Percentiles rank a stretch among this genome's conserved stretches.
Evolutionary conservation across 2,888 invertebrate species (phyloP).

Genomic region (Cremastobaeus sp.): DNA sequence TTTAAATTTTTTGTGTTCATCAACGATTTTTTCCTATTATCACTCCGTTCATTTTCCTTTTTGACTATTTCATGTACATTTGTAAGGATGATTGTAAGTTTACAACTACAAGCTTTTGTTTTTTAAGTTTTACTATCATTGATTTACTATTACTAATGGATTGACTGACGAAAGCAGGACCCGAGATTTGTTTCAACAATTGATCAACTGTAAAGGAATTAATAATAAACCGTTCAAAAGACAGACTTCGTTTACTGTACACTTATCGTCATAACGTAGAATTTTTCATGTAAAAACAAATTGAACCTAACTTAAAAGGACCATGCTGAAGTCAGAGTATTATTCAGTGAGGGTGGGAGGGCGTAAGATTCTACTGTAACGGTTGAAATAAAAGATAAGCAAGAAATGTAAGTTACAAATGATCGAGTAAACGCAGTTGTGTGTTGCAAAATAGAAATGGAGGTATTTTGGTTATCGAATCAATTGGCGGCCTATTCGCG

Average conservation of each 20-base stretch:
- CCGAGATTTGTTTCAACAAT: no score
- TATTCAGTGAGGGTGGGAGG: conserved; percentile 60
- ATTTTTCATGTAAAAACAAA: conserved; percentile 75
- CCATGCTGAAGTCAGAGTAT: conserved; percentile 68
- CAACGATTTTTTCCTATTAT: no score
- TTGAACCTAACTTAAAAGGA: conserved; percentile 74
- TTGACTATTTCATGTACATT: no score
- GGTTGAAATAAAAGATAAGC: neutral
- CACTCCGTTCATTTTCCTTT: no score
- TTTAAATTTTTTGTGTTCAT: no score
- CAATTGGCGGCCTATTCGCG: conserved; percentile 61
- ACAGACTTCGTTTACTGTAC: conserved; percentile 74
- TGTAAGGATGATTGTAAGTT: no score
- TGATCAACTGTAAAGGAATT: no score
- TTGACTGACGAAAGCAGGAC: no score
- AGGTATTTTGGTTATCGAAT: conserved; percentile 72
- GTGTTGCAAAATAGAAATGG: conserved; percentile 62
- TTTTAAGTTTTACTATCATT: no score
- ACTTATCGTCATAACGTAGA: conserved; percentile 77
- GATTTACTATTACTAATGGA: no score
- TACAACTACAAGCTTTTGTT: no score
- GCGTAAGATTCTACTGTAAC: conserved; percentile 2
- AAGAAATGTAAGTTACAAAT: neutral
- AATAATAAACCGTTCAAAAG: no score
- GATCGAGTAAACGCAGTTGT: conserved; percentile 52